Evolutionary conservation across 2,888 invertebrate species (phyloP), one percentile per base, ranked within the genome.

Genomic region (Liodrosophila aerea): DNA sequence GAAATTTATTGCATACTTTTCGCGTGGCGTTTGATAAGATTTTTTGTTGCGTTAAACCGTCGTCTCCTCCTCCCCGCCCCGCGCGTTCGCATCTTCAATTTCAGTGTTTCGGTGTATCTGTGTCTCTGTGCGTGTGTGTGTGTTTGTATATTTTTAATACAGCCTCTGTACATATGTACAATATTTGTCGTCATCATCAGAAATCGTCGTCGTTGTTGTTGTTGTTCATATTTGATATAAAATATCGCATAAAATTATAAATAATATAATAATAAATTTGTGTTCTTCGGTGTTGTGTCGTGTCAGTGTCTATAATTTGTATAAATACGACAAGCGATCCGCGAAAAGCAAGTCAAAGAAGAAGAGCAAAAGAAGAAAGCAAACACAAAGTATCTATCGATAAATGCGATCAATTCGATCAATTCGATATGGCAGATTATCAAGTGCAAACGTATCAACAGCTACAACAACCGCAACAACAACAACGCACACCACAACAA

Each of bases 291-390:
- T 80, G 78, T 80, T 80, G 78, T 80, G 85, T 80, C 78, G 78
- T 80, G 78, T 80, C 66, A 72, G 85, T 85, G 78, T 80, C 85
- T 85, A 73, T 80, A 78, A 82, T 80, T 85, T 80, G 73, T 78
- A 78, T 40, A 75, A 78, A 60, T 85, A 78, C 85, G 83, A 82
- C 73, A 85, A 78, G 72, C 82, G 85, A 68, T 81, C 77, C n/a
- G 84, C 62, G 22, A 71, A 69, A 50, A 63, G 63, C 41, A 77
- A 77, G 64, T 34, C 41, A 4, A 43, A 49, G 12, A 53, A 64
- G 40, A 57, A 16, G 9, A 31, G 16, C 13, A 22, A 22, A 22
- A 22, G 5, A 5, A 22, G 22, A 22, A 22, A 22, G 22, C 22
- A 22, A 37, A 22, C 1, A 34, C 9, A 31, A 62, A 9, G 29